Percentiles rank a stretch among this genome's conserved stretches.
Evolutionary conservation across 2,113 vertebrate species (phyloP).

Genomic region (Psammodynastes pulverulentus): DNA sequence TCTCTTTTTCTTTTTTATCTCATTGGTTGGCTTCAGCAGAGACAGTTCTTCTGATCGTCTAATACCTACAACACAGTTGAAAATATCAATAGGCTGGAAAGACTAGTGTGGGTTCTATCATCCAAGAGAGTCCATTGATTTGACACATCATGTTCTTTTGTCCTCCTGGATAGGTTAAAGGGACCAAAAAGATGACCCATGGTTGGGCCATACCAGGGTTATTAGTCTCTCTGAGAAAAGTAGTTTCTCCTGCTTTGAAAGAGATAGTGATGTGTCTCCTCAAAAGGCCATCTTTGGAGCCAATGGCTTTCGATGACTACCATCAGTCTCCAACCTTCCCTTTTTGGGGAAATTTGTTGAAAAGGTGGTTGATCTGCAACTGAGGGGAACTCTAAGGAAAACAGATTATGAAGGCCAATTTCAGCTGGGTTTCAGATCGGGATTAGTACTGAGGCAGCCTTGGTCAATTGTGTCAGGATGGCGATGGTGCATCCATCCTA

Average conservation of each 20-base stretch:
- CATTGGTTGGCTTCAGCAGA: constrained; percentile 79
- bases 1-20: constrained; percentile 93
- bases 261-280: not conserved
- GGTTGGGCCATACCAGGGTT: not conserved
- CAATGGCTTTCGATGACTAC: not conserved
- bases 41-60: constrained; percentile 92
- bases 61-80: constrained; percentile 77
- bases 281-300: not conserved
- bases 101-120: not conserved
- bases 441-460: not conserved
- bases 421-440: not conserved
- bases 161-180: not conserved
- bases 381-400: not conserved
- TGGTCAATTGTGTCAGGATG: not conserved
- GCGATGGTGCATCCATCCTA: not conserved
- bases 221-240: not conserved
- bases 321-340: not conserved
- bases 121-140: not conserved
- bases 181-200: not conserved
- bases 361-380: not conserved
- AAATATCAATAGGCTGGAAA: constrained; percentile 6
- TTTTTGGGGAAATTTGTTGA: not conserved
- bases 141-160: not conserved
- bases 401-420: not conserved
- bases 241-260: not conserved